A percentile compares a stretch with the other conserved stretches of the same genome.
phyloP scores from a whole-genome alignment of 2,797 vertebrate genomes.

The Potorous gilbertii region DNA sequence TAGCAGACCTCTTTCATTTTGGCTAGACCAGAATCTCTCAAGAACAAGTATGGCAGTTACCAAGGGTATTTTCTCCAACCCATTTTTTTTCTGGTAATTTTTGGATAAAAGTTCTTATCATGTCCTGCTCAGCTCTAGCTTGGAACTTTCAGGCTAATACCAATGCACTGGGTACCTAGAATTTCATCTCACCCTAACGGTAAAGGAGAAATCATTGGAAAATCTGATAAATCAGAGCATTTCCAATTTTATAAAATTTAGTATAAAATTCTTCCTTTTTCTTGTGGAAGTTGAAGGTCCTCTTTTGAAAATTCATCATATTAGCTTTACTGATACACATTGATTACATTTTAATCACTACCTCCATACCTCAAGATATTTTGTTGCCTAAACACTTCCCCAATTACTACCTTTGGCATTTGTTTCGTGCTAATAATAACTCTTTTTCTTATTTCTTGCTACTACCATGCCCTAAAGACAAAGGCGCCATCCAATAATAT shows the following conservation, averaged over 20 bases:
- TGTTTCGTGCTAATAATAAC: neutral
- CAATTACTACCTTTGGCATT: neutral
- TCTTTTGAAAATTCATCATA: neutral
- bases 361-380: neutral
- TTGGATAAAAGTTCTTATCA: neutral
- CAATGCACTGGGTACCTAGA: neutral
- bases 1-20: neutral
- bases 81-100: neutral
- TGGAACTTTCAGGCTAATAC: neutral
- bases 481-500: neutral
- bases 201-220: neutral
- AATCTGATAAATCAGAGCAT: neutral
- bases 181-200: neutral
- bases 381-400: neutral
- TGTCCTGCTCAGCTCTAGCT: neutral
- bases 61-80: neutral
- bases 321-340: neutral
- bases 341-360: neutral
- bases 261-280: neutral
- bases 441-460: neutral
- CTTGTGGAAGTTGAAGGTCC: neutral
- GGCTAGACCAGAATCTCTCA: neutral
- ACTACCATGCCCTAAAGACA: neutral
- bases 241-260: neutral
- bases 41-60: neutral